A percentile compares a stretch with the other conserved stretches of the same genome.
Evolutionary conservation across 2,113 vertebrate species (phyloP).

Genomic region (Asarcornis scutulata): DNA sequence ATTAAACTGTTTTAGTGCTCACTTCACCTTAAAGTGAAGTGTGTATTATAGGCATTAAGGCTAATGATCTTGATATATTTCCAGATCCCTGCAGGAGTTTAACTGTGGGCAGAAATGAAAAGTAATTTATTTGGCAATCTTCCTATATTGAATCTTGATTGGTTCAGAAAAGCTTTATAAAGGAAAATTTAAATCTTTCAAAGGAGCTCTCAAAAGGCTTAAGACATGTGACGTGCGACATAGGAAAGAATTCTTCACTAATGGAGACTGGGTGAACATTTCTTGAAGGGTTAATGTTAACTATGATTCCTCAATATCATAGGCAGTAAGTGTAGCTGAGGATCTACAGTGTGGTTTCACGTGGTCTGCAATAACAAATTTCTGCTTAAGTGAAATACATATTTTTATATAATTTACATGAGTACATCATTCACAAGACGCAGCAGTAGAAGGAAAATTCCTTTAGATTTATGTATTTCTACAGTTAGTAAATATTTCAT

Average conservation of each 20-base stretch:
- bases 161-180: constrained; percentile 57
- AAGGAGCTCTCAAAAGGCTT: background rate
- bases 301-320: background rate
- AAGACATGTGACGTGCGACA: background rate
- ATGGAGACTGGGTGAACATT: background rate
- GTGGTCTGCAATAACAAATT: background rate
- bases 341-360: background rate
- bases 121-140: constrained; percentile 68
- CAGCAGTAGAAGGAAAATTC: too few relatives aligned
- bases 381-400: background rate
- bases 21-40: constrained; percentile 18
- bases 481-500: background rate
- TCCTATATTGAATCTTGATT: constrained; percentile 53
- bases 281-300: background rate
- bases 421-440: fast-evolving
- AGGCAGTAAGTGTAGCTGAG: background rate
- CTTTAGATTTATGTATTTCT: background rate
- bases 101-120: constrained; percentile 60
- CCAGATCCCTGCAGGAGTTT: constrained; percentile 52
- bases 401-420: background rate
- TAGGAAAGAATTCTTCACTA: background rate
- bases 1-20: constrained; percentile 23
- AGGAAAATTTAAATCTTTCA: constrained; percentile 37
- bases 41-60: constrained; percentile 51
- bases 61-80: constrained; percentile 69